These are phyloP conservation scores for Heliothis subflexa DNA, from an alignment of 1,140 invertebrate species.

Conservation along the genomic window DNA sequence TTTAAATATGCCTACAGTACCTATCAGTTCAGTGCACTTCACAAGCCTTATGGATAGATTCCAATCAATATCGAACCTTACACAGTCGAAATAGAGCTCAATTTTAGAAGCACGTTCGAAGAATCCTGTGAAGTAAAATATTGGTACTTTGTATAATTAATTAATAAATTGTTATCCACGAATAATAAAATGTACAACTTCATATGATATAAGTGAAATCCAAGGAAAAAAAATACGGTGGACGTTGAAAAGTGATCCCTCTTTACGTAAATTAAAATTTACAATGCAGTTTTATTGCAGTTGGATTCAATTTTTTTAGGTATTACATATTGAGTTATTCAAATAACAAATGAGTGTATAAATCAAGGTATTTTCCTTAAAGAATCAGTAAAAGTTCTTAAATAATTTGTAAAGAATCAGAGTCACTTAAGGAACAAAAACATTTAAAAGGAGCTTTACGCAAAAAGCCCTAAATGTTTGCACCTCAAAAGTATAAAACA, in stretches of 20 bases:
- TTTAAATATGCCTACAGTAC: constrained; percentile 39
- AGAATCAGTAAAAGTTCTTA: too few species aligned
- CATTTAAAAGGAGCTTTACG: background rate
- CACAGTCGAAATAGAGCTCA: background rate
- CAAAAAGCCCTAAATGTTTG: background rate
- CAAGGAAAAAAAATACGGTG: constrained; percentile 16
- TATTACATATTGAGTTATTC: background rate
- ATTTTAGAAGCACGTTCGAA: background rate
- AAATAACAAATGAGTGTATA: background rate
- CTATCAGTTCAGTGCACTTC: constrained; percentile 36
- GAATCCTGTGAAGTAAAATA: constrained; percentile 16
- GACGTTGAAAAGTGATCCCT: constrained; percentile 28
- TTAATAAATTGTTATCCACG: constrained; percentile 43
- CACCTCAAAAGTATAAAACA: constrained; percentile 17
- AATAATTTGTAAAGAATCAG: too few species aligned
- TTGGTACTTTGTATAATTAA: constrained; percentile 42
- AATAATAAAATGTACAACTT: constrained; percentile 43
- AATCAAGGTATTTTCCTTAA: background rate
- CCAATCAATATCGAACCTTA: constrained; percentile 9
- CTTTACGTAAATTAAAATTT: constrained; percentile 25
- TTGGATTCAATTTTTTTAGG: background rate
- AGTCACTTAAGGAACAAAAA: background rate
- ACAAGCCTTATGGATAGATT: background rate
- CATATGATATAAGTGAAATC: constrained; percentile 37
- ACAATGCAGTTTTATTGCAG: constrained; percentile 13